Evolutionary conservation across 2,888 invertebrate genomes (phyloP).

Genomic region (Molanna angustata): DNA sequence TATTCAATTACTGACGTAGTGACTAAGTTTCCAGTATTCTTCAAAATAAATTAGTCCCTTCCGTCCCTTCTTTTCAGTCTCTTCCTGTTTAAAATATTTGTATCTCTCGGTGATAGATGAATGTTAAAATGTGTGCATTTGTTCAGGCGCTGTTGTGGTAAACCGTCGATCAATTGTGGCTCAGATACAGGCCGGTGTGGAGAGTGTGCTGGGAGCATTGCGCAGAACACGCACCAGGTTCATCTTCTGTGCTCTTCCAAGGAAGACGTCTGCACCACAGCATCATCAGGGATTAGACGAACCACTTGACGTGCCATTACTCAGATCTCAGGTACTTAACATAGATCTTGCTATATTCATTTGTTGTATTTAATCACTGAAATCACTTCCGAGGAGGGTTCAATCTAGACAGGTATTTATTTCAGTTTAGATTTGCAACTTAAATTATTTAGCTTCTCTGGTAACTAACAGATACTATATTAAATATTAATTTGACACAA

Average conservation of each 20-base stretch:
- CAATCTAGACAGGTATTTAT: too few species aligned
- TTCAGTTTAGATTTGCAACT: too few species aligned
- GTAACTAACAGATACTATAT: too few species aligned
- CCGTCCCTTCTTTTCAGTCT: conserved; percentile 43
- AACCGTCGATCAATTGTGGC: conserved; percentile 82
- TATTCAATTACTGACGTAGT: too few species aligned
- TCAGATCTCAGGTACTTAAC: conserved; percentile 73
- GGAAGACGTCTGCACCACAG: conserved; percentile 50
- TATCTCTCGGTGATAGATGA: conserved; percentile 42
- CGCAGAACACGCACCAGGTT: conserved; percentile 85
- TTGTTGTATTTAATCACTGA: too few species aligned
- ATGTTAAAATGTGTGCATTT: too few species aligned
- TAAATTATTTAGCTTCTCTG: too few species aligned
- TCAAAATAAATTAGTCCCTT: too few species aligned
- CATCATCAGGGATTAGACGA: conserved; percentile 42
- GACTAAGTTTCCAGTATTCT: too few species aligned
- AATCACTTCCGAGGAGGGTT: too few species aligned
- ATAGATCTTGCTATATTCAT: neutral
- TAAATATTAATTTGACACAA: too few species aligned
- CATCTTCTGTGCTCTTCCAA: conserved; percentile 79
- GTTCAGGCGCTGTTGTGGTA: conserved; percentile 62
- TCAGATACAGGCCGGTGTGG: conserved; percentile 71
- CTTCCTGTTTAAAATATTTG: too few species aligned
- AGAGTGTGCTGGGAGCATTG: conserved; percentile 87
- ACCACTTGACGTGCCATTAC: conserved; percentile 78